These are phyloP conservation scores for Torymus tubicola DNA, from an alignment of 2,888 invertebrate genomes.

Conservation along the genomic window DNA sequence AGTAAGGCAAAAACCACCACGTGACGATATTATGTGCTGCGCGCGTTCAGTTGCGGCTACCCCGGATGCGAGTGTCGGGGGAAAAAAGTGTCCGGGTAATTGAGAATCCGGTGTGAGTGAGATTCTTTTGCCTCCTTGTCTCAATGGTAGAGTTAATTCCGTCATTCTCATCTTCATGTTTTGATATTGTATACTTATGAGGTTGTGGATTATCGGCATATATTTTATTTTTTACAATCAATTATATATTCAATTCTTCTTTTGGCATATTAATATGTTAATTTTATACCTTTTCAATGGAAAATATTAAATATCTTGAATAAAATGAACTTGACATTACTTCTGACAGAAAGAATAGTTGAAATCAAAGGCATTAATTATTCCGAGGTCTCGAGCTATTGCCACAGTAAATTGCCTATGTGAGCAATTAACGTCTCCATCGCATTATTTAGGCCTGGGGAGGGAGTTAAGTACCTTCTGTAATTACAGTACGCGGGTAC, in stretches of 20 bases:
- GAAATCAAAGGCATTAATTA: conserved; percentile 29
- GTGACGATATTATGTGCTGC: conserved; percentile 25
- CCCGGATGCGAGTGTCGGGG: conserved; percentile 1
- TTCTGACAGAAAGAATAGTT: conserved; percentile 5
- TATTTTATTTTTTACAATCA: too few relatives aligned
- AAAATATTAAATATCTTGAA: too few relatives aligned
- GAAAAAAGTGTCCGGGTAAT: neutral
- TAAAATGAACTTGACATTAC: neutral
- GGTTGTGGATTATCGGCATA: too few relatives aligned
- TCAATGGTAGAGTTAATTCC: too few relatives aligned
- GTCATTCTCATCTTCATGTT: too few relatives aligned
- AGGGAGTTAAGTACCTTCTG: conserved; percentile 49
- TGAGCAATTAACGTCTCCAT: conserved; percentile 45
- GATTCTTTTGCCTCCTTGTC: too few relatives aligned
- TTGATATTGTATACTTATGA: too few relatives aligned
- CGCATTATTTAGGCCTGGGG: conserved; percentile 43
- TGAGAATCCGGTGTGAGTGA: neutral
- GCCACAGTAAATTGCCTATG: conserved; percentile 29
- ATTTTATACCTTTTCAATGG: too few relatives aligned
- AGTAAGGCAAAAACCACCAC: conserved; percentile 3
- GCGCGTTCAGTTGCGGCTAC: too few relatives aligned
- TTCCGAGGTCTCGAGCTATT: conserved; percentile 12
- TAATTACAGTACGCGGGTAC: conserved; percentile 40
- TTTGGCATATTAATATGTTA: too few relatives aligned
- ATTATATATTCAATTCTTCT: too few relatives aligned